Conservation (phyloP, 2,888 invertebrate species). For the Cephus nigrinus region DNA sequence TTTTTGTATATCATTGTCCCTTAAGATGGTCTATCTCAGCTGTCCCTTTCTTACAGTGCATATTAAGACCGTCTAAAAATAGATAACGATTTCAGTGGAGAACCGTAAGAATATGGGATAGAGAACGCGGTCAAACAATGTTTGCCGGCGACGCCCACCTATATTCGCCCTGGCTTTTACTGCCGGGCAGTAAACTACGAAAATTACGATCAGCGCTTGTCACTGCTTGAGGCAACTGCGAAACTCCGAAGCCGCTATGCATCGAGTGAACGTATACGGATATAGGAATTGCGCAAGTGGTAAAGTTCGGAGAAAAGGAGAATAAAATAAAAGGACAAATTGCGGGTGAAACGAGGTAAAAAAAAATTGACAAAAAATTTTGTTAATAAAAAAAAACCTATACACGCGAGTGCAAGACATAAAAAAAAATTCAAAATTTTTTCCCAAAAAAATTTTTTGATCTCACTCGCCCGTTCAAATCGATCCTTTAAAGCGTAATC, state of each 20-base stretch:
- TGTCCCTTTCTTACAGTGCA: neutral
- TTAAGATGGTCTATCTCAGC: neutral
- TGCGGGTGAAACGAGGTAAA: neutral
- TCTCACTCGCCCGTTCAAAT: neutral
- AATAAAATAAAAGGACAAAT: neutral
- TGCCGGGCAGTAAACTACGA: constrained; percentile 61
- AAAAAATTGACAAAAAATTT: neutral
- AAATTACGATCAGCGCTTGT: constrained; percentile 62
- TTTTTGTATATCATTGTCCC: neutral
- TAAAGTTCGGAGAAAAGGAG: neutral
- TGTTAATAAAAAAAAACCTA: neutral
- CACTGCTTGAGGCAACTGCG: constrained; percentile 58
- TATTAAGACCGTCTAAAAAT: constrained; percentile 41
- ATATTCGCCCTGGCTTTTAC: constrained; percentile 57
- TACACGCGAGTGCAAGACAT: no score
- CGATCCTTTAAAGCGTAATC: neutral
- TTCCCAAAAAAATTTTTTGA: neutral
- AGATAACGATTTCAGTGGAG: constrained; percentile 45
- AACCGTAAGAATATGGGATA: constrained; percentile 31
- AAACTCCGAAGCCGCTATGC: constrained; percentile 26
- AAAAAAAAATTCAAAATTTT: neutral
- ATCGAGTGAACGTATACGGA: neutral
- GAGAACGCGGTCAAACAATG: constrained; percentile 60
- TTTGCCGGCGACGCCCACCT: constrained; percentile 63
- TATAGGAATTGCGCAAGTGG: neutral